Evolutionary conservation across 2,113 vertebrate genomes (phyloP).

Genomic region (Crotophaga sulcirostris): DNA sequence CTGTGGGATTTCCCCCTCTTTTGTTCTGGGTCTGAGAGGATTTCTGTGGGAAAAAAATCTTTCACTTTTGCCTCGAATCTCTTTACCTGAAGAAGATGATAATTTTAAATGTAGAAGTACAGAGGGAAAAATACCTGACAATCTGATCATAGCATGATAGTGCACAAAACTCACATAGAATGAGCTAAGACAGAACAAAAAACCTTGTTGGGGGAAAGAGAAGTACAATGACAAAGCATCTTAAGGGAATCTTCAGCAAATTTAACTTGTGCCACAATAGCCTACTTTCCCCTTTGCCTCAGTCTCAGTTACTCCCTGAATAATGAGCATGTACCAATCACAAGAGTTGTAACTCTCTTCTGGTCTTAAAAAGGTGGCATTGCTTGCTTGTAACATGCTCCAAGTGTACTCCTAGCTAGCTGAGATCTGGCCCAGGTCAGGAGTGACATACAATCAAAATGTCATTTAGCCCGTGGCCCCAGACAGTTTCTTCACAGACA

Average conservation of each 20-base stretch:
- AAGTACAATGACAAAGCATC: not conserved
- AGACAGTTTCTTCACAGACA: rapidly evolving
- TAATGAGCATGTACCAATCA: not conserved
- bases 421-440: not conserved
- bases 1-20: not conserved
- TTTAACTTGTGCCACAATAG: not conserved
- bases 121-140: not conserved
- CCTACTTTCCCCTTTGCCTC: not conserved
- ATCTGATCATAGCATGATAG: not conserved
- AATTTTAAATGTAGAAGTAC: not conserved
- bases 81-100: not conserved
- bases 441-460: rapidly evolving
- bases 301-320: not conserved
- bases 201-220: not conserved
- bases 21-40: not conserved
- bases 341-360: not conserved
- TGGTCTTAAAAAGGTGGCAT: not conserved
- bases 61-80: not conserved
- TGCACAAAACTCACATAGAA: not conserved
- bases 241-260: not conserved
- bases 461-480: not conserved
- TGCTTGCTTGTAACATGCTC: not conserved
- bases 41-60: not conserved
- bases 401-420: not conserved
- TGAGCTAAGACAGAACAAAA: not conserved